A percentile compares a stretch with the other conserved stretches of the same genome.
Conservation (phyloP, 2,888 invertebrate species). For the Aporophyla lueneburgensis region DNA sequence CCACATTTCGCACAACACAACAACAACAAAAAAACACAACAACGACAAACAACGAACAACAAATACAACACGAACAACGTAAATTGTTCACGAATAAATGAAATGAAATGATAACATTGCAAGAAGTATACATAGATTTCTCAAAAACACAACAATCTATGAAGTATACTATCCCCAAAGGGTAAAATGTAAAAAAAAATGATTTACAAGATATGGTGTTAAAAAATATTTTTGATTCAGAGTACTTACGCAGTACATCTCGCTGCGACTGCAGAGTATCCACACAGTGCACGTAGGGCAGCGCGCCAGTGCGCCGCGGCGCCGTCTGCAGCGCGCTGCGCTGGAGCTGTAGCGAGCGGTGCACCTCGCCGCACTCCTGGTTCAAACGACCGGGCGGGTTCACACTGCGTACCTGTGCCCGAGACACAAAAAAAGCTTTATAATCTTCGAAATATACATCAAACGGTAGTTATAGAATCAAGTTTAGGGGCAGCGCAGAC, state of each 20-base stretch:
- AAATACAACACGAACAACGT: too few species aligned
- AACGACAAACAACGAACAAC: too few species aligned
- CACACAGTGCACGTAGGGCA: constrained; percentile 73
- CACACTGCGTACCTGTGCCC: constrained; percentile 46
- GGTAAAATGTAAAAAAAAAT: too few species aligned
- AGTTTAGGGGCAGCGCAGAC: too few species aligned
- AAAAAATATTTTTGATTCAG: not conserved
- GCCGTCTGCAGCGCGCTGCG: constrained; percentile 60
- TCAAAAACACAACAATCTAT: too few species aligned
- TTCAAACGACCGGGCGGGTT: constrained; percentile 52
- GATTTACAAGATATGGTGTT: not conserved
- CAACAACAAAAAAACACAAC: too few species aligned
- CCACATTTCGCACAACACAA: too few species aligned
- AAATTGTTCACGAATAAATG: too few species aligned
- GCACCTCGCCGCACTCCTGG: constrained; percentile 71
- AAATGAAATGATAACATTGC: too few species aligned
- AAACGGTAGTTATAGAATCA: too few species aligned
- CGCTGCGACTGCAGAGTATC: constrained; percentile 75
- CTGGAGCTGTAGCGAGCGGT: constrained; percentile 71
- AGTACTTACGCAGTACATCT: constrained; percentile 78
- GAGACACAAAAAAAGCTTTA: not conserved
- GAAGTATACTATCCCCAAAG: too few species aligned
- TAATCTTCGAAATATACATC: not conserved
- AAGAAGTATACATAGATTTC: too few species aligned
- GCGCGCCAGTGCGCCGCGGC: constrained; percentile 66